Percentiles rank a stretch among this genome's conserved stretches.
phyloP scores from a whole-genome alignment of 1,140 invertebrate genomes.

The Aphaenogaster rudis region DNA sequence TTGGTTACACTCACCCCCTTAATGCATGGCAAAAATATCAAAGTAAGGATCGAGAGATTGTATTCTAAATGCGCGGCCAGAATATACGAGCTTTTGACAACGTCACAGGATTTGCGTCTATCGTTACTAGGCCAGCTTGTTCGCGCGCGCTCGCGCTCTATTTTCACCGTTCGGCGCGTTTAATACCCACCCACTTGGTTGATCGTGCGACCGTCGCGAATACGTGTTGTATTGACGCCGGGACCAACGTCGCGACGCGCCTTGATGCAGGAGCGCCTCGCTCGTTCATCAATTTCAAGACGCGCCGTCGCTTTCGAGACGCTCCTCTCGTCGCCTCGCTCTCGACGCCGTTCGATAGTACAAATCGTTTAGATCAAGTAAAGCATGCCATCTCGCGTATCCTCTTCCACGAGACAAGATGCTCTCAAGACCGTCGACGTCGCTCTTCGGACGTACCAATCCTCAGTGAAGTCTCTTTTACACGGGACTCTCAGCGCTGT shows the following conservation, averaged over 20 bases:
- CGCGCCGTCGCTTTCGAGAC: conserved; percentile 16
- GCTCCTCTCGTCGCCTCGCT: conserved; percentile 18
- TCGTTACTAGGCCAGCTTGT: conserved; percentile 67
- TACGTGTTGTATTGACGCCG: conserved; percentile 17
- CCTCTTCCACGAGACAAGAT: conserved; percentile 28
- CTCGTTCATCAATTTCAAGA: conserved; percentile 51
- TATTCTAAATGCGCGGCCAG: neutral
- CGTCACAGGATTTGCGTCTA: conserved; percentile 28
- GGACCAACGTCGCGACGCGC: conserved; percentile 20
- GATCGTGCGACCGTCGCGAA: conserved; percentile 20
- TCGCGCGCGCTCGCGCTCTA: conserved; percentile 50
- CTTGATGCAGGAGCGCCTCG: neutral
- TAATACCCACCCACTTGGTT: conserved; percentile 17
- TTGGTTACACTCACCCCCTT: neutral
- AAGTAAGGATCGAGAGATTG: neutral
- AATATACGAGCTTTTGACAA: conserved; percentile 51
- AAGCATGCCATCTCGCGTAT: conserved; percentile 45
- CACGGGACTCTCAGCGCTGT: conserved; percentile 4
- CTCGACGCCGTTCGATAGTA: conserved; percentile 34
- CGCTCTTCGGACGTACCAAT: conserved; percentile 32
- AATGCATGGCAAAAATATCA: neutral
- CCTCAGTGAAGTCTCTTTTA: conserved; percentile 28
- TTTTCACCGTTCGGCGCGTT: conserved; percentile 67
- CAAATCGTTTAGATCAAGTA: conserved; percentile 49
- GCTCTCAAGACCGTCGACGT: conserved; percentile 39